These are phyloP conservation scores for Gobio gobio DNA, from an alignment of 2,113 vertebrate species.

Conservation along the genomic window DNA sequence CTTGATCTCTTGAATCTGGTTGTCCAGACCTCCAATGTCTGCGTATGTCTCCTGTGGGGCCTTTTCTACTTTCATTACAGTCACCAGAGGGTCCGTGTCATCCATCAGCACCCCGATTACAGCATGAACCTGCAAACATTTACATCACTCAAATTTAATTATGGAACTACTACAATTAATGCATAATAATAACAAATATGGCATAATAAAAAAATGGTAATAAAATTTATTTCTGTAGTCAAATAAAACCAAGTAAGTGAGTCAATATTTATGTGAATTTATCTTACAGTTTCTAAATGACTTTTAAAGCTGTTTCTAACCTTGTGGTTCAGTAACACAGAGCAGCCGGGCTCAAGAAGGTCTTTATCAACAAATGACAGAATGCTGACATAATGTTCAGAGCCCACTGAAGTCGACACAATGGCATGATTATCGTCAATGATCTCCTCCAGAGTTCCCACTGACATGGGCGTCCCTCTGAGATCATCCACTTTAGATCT, in stretches of 20 bases:
- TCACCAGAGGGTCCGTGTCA: slow-evolving; percentile 96
- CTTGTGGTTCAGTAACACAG: slow-evolving; percentile 97
- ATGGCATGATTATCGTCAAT: slow-evolving; percentile 99
- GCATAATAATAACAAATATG: background rate
- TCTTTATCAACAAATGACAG: slow-evolving; percentile 98
- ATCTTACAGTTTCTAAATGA: background rate
- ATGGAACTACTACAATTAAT: background rate
- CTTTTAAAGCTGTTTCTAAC: slow-evolving; percentile 62
- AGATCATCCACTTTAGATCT: slow-evolving; percentile 98
- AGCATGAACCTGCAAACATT: slow-evolving; percentile 86
- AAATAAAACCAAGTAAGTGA: background rate
- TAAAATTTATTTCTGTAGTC: background rate
- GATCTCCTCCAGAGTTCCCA: slow-evolving; percentile 96
- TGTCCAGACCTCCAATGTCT: slow-evolving; percentile 95
- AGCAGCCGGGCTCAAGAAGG: slow-evolving; percentile 94
- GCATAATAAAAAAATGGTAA: background rate
- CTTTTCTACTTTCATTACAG: slow-evolving; percentile 98
- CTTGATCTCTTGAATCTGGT: slow-evolving; percentile 99
- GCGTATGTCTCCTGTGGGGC: slow-evolving; percentile 97
- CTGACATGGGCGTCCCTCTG: slow-evolving; percentile 95
- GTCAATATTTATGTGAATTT: background rate
- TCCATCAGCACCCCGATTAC: slow-evolving; percentile 98
- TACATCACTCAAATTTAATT: background rate
- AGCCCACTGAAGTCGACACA: slow-evolving; percentile 96
- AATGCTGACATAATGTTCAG: slow-evolving; percentile 97